These are phyloP conservation scores for Porites evermanni DNA, from an alignment of 92 coral and sea anemone genomes.

Conservation along the genomic window DNA sequence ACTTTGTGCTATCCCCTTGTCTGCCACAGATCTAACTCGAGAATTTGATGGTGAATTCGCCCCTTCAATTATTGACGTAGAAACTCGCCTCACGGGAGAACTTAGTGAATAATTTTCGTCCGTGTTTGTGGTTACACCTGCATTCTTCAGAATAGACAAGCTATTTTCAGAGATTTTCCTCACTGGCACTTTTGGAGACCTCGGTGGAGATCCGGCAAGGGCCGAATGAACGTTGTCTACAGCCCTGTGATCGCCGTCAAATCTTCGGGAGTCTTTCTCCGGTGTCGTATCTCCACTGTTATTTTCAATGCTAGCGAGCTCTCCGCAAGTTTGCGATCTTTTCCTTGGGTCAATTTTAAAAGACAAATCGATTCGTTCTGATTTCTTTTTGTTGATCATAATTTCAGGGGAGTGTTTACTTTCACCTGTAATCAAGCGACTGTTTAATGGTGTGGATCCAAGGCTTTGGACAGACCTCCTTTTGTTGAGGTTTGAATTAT, in stretches of 20 bases:
- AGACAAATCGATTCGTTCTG: constrained; percentile 19
- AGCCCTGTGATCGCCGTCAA: neutral
- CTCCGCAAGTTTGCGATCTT: constrained; percentile 3
- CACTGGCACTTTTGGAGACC: neutral
- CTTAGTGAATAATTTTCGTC: neutral
- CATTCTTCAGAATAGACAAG: constrained; percentile 15
- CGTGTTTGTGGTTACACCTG: neutral
- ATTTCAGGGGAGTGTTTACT: neutral
- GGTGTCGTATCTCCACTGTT: neutral
- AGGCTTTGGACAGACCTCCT: neutral
- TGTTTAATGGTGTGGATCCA: neutral
- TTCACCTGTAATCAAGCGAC: neutral
- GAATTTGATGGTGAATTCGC: neutral
- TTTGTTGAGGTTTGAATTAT: neutral
- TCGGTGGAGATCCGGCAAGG: neutral
- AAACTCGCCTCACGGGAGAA: neutral
- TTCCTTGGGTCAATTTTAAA: neutral
- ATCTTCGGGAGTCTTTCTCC: constrained; percentile 2
- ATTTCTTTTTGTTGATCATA: neutral
- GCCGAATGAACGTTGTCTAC: neutral
- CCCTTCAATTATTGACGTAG: neutral
- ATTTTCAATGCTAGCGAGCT: neutral
- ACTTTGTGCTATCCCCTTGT: neutral
- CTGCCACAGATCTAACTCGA: neutral
- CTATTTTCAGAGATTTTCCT: constrained; percentile 10